Evolutionary conservation across 2,888 invertebrate genomes (phyloP), one percentile per base, ranked within the genome.

Genomic region (Pomacea canaliculata): DNA sequence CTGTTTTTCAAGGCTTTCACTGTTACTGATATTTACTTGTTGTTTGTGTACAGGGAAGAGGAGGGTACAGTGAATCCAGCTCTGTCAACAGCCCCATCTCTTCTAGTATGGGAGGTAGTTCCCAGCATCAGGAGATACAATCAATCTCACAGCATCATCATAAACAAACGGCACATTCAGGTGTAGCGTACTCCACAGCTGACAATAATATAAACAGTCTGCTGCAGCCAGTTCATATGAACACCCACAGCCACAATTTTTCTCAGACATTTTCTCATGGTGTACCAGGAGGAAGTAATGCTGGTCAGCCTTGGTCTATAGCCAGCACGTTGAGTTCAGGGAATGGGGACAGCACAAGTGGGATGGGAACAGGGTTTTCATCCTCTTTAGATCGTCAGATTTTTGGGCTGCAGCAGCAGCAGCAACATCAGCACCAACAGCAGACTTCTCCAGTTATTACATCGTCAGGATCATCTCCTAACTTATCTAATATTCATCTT

Each of bases 351-450:
- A 65, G 70, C 65, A 68, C 59, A 18, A 51, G 59, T 23, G 59
- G 70, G 19, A n/a, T 23, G n/a, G 59, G n/a, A 37, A 62, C 27
- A 46, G 48, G 13, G 9, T 56, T 49, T 51, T n/a, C 70, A 19
- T 66, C 76, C 49, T 71, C 66, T 16, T 46, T 70, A 7, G 70
- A 76, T 62, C 70, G 70, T 51, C 76, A 77, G 51, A 73, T 71
- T 56, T 51, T 66, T 0, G 68, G 68, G 56, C 72, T 71, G 66
- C 72, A 75, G 48, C 78, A 75, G 37, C 76, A 76, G 18, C 74
- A 76, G 37, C 74, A 77, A 13, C 78, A 76, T 19, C 76, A 76
- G 48, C 76, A 78, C 9, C 78, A 76, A 2, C 72, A 75, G 59
- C 78, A 77, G 56, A 76, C 77, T n/a, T 10, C 73, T 59, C 71